A percentile compares a stretch with the other conserved stretches of the same genome.
Evolutionary conservation across 2,888 invertebrate species (phyloP).

Genomic region (Trachelus troglodyta): DNA sequence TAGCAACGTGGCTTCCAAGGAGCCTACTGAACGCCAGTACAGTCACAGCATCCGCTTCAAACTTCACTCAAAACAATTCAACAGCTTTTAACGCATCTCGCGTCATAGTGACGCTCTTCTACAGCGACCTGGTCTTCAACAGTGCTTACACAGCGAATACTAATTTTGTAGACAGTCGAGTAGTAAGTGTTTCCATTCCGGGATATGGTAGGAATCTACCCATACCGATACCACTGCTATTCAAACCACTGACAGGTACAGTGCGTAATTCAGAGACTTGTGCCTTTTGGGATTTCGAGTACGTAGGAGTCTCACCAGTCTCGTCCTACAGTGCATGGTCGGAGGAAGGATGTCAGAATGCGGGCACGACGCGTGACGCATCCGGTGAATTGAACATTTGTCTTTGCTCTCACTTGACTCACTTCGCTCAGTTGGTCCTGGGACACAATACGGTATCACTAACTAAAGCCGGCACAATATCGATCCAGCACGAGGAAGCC

Average conservation of each 20-base stretch:
- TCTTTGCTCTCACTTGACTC: conserved; percentile 72
- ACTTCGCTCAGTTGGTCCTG: conserved; percentile 71
- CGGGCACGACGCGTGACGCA: conserved; percentile 15
- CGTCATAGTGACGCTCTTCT: conserved; percentile 69
- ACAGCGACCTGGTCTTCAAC: conserved; percentile 69
- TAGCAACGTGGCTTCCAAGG: conserved; percentile 70
- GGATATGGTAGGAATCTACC: conserved; percentile 70
- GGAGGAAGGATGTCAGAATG: conserved; percentile 33
- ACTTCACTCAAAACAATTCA: neutral
- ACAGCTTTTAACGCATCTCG: conserved; percentile 41
- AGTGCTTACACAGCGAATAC: conserved; percentile 47
- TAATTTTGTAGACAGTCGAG: conserved; percentile 45
- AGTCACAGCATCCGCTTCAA: conserved; percentile 34
- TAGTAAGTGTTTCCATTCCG: conserved; percentile 73
- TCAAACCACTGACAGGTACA: conserved; percentile 56
- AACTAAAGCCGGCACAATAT: conserved; percentile 1
- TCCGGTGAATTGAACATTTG: conserved; percentile 42
- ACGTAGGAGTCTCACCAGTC: neutral
- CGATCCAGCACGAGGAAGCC: conserved; percentile 51
- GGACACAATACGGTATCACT: conserved; percentile 26
- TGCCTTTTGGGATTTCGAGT: neutral
- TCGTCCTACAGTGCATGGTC: conserved; percentile 26
- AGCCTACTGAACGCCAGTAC: conserved; percentile 64
- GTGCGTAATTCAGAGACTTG: neutral
- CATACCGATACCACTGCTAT: conserved; percentile 70